Evolutionary conservation across 2,888 invertebrate genomes (phyloP).

Genomic region (Thecophora atra): DNA sequence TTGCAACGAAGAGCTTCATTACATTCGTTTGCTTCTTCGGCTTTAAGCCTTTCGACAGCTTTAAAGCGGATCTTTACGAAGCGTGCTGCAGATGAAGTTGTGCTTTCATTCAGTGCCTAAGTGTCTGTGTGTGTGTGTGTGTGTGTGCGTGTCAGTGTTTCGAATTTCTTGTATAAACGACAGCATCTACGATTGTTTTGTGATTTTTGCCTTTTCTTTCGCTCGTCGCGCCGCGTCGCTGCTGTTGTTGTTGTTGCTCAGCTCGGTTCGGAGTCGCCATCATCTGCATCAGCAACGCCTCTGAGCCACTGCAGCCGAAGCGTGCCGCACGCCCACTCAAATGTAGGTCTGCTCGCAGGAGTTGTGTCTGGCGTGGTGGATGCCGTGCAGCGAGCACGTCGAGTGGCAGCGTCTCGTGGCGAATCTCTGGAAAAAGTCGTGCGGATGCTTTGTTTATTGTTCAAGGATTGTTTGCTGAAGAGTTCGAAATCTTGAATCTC

Average conservation of each 20-base stretch:
- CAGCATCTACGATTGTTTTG: not conserved
- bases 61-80: too few species aligned
- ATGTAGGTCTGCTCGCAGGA: slow-evolving; percentile 87
- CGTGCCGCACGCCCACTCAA: slow-evolving; percentile 38
- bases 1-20: too few species aligned
- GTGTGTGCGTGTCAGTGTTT: not conserved
- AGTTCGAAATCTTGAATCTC: too few species aligned
- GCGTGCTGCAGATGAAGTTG: too few species aligned
- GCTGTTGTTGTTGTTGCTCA: not conserved
- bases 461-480: too few species aligned
- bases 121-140: slow-evolving; percentile 3
- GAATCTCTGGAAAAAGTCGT: slow-evolving; percentile 75
- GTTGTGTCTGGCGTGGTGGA: slow-evolving; percentile 78
- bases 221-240: not conserved
- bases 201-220: not conserved
- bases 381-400: slow-evolving; percentile 79
- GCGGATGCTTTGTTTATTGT: not conserved
- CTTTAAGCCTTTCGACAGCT: too few species aligned
- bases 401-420: slow-evolving; percentile 83
- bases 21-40: too few species aligned
- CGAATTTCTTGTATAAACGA: not conserved
- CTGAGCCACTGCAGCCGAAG: slow-evolving; percentile 9
- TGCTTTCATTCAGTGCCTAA: not conserved
- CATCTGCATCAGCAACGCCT: not conserved
- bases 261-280: slow-evolving; percentile 14